phyloP scores from a whole-genome alignment of 2,113 vertebrate species.

The Coptodon rendalli region DNA sequence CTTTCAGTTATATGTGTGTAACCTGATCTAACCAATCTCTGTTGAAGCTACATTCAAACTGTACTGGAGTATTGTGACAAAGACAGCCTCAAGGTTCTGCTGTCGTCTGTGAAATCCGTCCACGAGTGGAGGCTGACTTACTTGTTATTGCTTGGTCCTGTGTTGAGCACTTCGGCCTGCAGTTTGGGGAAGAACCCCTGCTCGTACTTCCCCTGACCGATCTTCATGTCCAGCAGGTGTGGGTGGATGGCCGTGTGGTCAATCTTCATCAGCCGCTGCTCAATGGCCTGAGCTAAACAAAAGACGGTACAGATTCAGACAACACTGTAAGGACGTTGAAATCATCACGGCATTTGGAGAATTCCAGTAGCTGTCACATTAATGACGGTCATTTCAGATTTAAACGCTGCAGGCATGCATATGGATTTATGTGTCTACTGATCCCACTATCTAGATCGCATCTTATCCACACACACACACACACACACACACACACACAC shows the following conservation, averaged over 20 bases:
- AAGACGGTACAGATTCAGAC: neutral
- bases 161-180: slow-evolving; percentile 83
- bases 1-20: neutral
- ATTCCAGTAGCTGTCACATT: neutral
- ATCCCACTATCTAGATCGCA: neutral
- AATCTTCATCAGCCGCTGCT: slow-evolving; percentile 87
- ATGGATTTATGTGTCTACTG: neutral
- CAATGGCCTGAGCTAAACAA: slow-evolving; percentile 82
- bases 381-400: neutral
- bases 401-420: neutral
- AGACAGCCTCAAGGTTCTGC: neutral
- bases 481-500: too few relatives aligned
- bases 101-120: neutral
- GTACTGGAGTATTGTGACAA: neutral
- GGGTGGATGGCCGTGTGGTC: slow-evolving; percentile 91
- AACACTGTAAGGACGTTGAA: rapidly evolving
- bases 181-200: slow-evolving; percentile 91
- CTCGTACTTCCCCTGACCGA: slow-evolving; percentile 88
- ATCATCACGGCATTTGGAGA: neutral
- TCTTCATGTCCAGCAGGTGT: slow-evolving; percentile 93
- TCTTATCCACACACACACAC: neutral
- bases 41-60: neutral
- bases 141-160: slow-evolving; percentile 86
- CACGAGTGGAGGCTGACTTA: slow-evolving; percentile 57
- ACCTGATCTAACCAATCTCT: neutral